These are phyloP conservation scores for Phyto melanocephala DNA, from an alignment of 2,888 invertebrate genomes.

Conservation along the genomic window DNA sequence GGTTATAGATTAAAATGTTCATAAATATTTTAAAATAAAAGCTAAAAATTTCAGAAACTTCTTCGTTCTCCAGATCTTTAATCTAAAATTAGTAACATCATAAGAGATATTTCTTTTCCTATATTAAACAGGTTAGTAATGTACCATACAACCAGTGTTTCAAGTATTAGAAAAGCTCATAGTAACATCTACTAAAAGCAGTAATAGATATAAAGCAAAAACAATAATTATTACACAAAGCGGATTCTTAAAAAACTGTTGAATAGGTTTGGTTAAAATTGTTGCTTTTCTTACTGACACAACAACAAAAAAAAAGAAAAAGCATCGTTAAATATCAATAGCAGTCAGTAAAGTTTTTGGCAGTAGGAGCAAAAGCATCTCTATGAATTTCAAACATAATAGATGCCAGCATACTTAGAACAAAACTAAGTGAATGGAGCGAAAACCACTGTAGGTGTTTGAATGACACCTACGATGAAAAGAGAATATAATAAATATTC, in stretches of 20 bases:
- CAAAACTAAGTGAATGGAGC: slow-evolving; percentile 24
- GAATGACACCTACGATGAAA: slow-evolving; percentile 54
- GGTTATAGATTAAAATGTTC: no score
- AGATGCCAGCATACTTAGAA: slow-evolving; percentile 14
- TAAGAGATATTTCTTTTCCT: no score
- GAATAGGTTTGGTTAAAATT: slow-evolving; percentile 16
- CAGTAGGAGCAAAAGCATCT: not conserved
- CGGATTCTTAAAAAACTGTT: slow-evolving; percentile 49
- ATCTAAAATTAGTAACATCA: no score
- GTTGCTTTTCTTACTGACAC: not conserved
- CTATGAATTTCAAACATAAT: not conserved
- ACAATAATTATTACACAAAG: slow-evolving; percentile 14
- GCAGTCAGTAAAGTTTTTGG: not conserved
- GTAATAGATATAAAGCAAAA: not conserved
- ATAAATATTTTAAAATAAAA: no score
- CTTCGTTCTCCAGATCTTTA: no score
- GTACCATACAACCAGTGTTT: no score
- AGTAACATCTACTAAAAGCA: no score
- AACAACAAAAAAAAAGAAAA: not conserved
- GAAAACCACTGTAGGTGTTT: slow-evolving; percentile 50
- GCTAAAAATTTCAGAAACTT: no score
- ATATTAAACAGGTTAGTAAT: no score
- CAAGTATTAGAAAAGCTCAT: no score
- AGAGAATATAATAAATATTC: slow-evolving; percentile 48
- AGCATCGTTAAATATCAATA: slow-evolving; percentile 18